These are phyloP conservation scores for Mormoops blainvillei DNA, from an alignment of 2,113 vertebrate species.

Conservation along the genomic window DNA sequence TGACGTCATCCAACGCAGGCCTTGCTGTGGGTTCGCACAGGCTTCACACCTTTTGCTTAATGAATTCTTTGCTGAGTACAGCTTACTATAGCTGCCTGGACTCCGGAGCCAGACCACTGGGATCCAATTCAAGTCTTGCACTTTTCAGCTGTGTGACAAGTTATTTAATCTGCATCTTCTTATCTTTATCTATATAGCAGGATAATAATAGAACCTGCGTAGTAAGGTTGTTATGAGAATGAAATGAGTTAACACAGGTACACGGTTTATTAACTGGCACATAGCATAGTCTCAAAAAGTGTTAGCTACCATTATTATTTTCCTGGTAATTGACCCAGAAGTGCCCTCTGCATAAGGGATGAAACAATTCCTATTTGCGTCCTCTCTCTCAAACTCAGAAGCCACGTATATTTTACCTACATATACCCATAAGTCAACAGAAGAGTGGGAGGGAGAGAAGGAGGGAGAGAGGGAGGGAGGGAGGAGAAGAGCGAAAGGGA, in stretches of 20 bases:
- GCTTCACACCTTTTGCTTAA: neutral
- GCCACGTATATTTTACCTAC: neutral
- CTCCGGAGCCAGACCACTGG: neutral
- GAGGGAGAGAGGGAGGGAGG: neutral
- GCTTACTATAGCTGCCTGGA: neutral
- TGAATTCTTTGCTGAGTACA: neutral
- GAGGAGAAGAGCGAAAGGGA: neutral
- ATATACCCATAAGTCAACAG: neutral
- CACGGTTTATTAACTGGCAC: neutral
- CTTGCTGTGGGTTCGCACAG: neutral
- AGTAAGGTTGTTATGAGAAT: neutral
- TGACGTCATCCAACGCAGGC: neutral
- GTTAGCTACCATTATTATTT: neutral
- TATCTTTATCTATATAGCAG: neutral
- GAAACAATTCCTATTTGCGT: neutral
- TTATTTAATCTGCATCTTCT: neutral
- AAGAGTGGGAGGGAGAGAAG: neutral
- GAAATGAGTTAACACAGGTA: neutral
- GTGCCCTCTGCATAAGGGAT: neutral
- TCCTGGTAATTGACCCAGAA: neutral
- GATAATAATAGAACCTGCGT: neutral
- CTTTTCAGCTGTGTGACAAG: neutral
- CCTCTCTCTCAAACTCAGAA: neutral
- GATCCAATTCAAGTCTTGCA: neutral
- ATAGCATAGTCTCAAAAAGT: neutral